Conservation (phyloP, 1,140 invertebrate genomes). For the Pseudachorutes palmiensis region DNA sequence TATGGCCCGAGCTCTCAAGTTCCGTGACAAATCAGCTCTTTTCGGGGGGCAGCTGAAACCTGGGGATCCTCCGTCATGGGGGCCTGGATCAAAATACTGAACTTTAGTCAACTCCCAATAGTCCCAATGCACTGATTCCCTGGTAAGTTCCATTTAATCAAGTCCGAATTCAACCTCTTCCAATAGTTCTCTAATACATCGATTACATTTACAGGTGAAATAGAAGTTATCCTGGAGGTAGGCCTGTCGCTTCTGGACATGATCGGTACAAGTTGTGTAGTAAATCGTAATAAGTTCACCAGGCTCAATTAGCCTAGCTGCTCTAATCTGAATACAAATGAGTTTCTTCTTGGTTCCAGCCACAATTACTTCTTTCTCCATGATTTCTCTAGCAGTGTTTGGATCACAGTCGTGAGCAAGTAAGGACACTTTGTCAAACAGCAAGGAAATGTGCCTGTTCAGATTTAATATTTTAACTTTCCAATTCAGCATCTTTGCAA, state of each 20-base stretch:
- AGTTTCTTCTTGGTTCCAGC: neutral
- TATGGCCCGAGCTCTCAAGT: constrained; percentile 58
- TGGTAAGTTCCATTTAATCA: no score
- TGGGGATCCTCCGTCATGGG: constrained; percentile 61
- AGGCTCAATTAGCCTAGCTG: neutral
- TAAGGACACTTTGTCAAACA: constrained; percentile 22
- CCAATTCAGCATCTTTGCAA: neutral
- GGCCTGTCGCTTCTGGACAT: neutral
- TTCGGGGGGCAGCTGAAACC: constrained; percentile 57
- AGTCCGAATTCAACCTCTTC: no score
- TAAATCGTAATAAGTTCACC: neutral
- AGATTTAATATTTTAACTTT: neutral
- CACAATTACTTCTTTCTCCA: neutral
- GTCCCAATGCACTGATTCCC: no score
- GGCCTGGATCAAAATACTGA: no score
- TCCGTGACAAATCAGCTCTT: constrained; percentile 65
- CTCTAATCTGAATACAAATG: neutral
- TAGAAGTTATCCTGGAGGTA: neutral
- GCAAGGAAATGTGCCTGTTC: neutral
- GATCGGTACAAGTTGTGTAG: neutral
- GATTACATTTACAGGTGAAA: neutral
- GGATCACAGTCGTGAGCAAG: constrained; percentile 33
- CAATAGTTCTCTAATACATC: neutral
- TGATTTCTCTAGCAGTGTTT: constrained; percentile 21
- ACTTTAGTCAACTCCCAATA: neutral